Evolutionary conservation across 2,888 invertebrate species (phyloP).

Genomic region (Sthenelais limicola): DNA sequence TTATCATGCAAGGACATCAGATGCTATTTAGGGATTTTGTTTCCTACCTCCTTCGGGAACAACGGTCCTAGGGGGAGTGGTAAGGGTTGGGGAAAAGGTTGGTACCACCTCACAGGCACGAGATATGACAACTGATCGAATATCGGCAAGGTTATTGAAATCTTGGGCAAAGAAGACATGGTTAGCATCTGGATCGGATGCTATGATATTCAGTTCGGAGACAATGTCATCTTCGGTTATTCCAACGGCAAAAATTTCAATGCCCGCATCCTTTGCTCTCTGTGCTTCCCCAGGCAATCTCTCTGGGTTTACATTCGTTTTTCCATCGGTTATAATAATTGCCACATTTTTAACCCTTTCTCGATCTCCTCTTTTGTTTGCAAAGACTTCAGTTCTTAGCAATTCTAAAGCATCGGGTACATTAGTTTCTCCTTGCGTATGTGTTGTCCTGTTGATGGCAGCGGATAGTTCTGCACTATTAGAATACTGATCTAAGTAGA

Average conservation of each 20-base stretch:
- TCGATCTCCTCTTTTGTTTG: not conserved
- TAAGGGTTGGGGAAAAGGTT: not conserved
- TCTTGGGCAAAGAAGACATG: conserved; percentile 32
- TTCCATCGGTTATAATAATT: conserved; percentile 40
- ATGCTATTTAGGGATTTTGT: too few species aligned
- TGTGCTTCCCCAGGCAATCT: not conserved
- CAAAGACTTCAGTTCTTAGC: conserved; percentile 45
- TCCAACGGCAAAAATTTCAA: conserved; percentile 28
- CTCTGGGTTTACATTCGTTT: conserved; percentile 53
- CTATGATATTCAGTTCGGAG: conserved; percentile 14
- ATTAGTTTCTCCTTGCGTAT: conserved; percentile 45
- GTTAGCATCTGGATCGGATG: conserved; percentile 14
- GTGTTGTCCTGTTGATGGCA: conserved; percentile 18
- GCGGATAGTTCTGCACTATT: not conserved
- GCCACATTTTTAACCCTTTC: conserved; percentile 26
- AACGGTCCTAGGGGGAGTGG: not conserved
- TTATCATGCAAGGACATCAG: too few species aligned
- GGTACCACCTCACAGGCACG: conserved; percentile 27
- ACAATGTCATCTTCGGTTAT: conserved; percentile 4
- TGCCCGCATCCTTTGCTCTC: not conserved
- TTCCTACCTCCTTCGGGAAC: not conserved
- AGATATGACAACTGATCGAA: conserved; percentile 21
- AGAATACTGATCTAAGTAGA: conserved; percentile 40
- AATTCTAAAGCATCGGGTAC: conserved; percentile 46
- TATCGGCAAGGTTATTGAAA: conserved; percentile 16